Evolutionary conservation across 2,113 vertebrate species (phyloP).

Genomic region (Leptobrachium ailaonicum): DNA sequence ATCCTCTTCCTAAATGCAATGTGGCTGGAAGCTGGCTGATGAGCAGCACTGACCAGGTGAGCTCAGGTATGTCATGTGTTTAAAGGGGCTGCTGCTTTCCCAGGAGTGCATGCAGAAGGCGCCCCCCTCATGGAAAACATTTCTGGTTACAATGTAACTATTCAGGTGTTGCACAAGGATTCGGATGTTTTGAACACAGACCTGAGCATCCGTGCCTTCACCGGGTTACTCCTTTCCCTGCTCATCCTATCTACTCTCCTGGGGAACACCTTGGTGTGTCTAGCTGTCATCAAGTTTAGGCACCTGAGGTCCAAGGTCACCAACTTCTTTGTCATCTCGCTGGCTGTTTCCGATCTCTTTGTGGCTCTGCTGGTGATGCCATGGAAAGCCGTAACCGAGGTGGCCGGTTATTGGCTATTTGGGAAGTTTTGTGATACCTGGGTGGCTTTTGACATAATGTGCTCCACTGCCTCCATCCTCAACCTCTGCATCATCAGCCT

Average conservation of each 20-base stretch:
- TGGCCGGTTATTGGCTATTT: conserved; percentile 70
- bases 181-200: conserved; percentile 24
- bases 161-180: conserved; percentile 24
- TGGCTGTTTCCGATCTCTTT: conserved; percentile 76
- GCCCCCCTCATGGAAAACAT: conserved; percentile 47
- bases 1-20: neutral
- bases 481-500: conserved; percentile 81
- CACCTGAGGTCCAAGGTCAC: conserved; percentile 76
- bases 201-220: conserved; percentile 59
- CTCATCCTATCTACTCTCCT: conserved; percentile 75
- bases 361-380: conserved; percentile 80
- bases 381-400: conserved; percentile 74
- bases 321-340: conserved; percentile 78
- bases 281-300: conserved; percentile 62
- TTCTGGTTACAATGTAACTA: conserved; percentile 36
- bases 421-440: conserved; percentile 75
- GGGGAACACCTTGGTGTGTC: conserved; percentile 76
- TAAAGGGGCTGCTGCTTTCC: neutral
- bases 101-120: neutral
- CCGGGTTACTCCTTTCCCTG: conserved; percentile 70
- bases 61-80: neutral
- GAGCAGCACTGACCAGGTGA: neutral
- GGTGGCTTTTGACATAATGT: conserved; percentile 82
- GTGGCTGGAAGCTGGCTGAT: neutral
- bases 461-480: conserved; percentile 76